Percentiles rank a stretch among this genome's conserved stretches.
Evolutionary conservation across 2,888 invertebrate species (phyloP).

Genomic region (Drosophila macrothrix): DNA sequence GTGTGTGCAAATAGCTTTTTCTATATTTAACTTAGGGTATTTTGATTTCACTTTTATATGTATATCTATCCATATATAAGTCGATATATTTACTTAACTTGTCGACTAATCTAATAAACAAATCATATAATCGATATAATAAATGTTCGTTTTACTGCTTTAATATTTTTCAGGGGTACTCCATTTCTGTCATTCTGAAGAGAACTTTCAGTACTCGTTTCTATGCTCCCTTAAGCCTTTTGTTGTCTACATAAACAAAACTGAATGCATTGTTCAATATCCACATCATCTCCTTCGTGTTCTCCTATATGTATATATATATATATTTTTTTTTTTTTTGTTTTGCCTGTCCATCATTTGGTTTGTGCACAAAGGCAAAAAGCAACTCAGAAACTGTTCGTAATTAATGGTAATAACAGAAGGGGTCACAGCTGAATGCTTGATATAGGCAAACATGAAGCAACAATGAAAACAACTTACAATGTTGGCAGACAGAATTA

Average conservation of each 20-base stretch:
- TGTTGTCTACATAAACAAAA: conserved; percentile 18
- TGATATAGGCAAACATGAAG: conserved; percentile 7
- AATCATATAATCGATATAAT: neutral
- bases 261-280: conserved; percentile 25
- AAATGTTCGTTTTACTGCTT: neutral
- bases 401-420: conserved; percentile 47
- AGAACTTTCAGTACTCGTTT: neutral
- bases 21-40: too few species aligned
- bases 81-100: neutral
- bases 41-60: neutral
- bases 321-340: neutral
- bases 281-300: conserved; percentile 1
- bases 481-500: neutral
- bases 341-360: conserved; percentile 26
- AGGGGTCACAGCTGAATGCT: conserved; percentile 2
- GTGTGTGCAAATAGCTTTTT: conserved; percentile 4
- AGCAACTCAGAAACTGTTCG: conserved; percentile 19
- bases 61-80: neutral
- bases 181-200: neutral
- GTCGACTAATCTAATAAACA: neutral
- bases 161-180: conserved; percentile 8
- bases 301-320: neutral
- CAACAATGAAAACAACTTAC: conserved; percentile 1
- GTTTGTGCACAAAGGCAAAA: conserved; percentile 19
- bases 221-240: conserved; percentile 1